Evolutionary conservation across 2,888 invertebrate genomes (phyloP), one percentile per base, ranked within the genome.

Genomic region (Caradrina clavipalpis): DNA sequence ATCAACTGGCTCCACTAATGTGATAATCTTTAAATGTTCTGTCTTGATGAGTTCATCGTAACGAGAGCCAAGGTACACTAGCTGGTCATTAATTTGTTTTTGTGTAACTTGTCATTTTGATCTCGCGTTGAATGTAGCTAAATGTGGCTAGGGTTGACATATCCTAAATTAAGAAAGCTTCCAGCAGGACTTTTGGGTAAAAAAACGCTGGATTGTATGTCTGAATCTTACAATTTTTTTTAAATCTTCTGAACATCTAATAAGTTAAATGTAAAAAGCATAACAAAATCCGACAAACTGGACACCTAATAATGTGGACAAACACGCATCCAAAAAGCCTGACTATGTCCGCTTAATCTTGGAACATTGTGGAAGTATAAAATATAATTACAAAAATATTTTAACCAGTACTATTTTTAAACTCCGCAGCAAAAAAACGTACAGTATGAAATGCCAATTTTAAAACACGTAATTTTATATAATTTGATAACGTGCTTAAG

Each of bases 41-140:
- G 86, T 88, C 92, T 90, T 95, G 95, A 95, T 93, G 95, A 92
- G 94, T 94, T 94, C 92, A 95, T 95, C 89, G 88, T 84, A 89
- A 89, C 79, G 78, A 86, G 83, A 86, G 78, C 73, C 71, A 76
- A 73, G 70, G 50, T 83, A 84, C 82, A 87, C 85, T 88, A 87
- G 84, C 84, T 83, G 82, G 80, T 83, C 89, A 91, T 91, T 90
- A 91, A 90, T 93, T 91, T 87, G 81, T 87, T 88, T 89, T 88
- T 75, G 73, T 65, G 80, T 88, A 84, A 83, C 87, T 82, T 86
- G 83, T 85, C 72, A 76, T 78, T 62, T 54, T 19, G 19, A 21
- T 19, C 15, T 17, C 1, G 3, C 7, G 15, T 1, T 13, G 8
- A 26, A 31, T 11, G 13, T n/a, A 8, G 21, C 31, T 47, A 2